A percentile compares a stretch with the other conserved stretches of the same genome.
phyloP scores from a whole-genome alignment of 2,797 vertebrate species.

The Hemitrygon akajei region DNA sequence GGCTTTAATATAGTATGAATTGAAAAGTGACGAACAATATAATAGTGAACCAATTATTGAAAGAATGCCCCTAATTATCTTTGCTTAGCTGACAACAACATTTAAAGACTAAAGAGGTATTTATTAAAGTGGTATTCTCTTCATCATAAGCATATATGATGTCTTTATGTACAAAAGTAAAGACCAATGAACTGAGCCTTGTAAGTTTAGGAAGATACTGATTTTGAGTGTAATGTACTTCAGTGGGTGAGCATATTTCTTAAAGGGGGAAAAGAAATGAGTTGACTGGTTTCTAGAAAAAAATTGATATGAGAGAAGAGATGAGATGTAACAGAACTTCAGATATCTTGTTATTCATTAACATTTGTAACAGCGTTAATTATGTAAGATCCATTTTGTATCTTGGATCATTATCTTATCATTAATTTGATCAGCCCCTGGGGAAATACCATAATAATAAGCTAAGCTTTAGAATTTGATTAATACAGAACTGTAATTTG shows the following conservation, averaged over 20 bases:
- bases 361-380: conserved; percentile 62
- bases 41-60: background rate
- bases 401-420: conserved; percentile 49
- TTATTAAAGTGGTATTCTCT: background rate
- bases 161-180: background rate
- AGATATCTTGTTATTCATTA: conserved; percentile 43
- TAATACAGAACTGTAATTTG: conserved; percentile 45
- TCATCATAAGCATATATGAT: background rate
- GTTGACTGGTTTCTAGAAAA: conserved; percentile 19
- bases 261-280: background rate
- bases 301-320: conserved; percentile 43
- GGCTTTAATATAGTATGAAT: background rate
- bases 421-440: conserved; percentile 51
- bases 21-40: background rate
- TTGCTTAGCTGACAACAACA: background rate
- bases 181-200: background rate
- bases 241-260: background rate
- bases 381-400: conserved; percentile 53
- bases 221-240: background rate
- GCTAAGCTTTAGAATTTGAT: conserved; percentile 54
- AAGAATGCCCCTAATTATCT: background rate
- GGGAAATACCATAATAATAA: conserved; percentile 42
- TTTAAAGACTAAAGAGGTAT: background rate
- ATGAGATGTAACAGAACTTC: conserved; percentile 49
- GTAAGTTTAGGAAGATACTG: background rate